Conservation (phyloP, 2,888 invertebrate species). For the Himalopsyche kuldschensis region DNA sequence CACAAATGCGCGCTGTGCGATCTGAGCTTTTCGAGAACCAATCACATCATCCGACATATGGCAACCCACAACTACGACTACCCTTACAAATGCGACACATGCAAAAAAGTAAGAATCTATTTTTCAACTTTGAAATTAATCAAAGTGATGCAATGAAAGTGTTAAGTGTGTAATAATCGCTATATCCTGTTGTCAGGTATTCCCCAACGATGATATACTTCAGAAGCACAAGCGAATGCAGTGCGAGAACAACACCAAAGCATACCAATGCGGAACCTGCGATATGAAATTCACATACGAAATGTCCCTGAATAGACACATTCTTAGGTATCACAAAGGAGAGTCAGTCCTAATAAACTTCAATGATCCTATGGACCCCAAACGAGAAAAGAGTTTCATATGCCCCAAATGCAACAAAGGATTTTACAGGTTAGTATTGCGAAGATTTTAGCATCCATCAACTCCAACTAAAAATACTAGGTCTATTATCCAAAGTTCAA, state of each 20-base stretch:
- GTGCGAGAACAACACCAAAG: conserved; percentile 42
- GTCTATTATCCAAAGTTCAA: too few relatives aligned
- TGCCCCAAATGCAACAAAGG: conserved; percentile 67
- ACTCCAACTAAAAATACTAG: too few relatives aligned
- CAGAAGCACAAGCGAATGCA: conserved; percentile 54
- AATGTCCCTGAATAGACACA: conserved; percentile 56
- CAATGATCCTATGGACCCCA: conserved; percentile 46
- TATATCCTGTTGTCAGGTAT: conserved; percentile 44
- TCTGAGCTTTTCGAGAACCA: conserved; percentile 47
- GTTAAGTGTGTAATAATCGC: too few relatives aligned
- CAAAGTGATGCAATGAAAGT: too few relatives aligned
- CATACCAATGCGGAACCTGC: conserved; percentile 50
- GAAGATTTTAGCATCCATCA: background rate
- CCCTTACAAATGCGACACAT: conserved; percentile 56
- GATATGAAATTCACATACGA: conserved; percentile 53
- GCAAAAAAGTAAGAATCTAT: conserved; percentile 51
- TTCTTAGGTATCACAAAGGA: conserved; percentile 51
- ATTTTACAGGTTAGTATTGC: conserved; percentile 57
- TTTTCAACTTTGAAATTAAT: too few relatives aligned
- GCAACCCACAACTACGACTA: conserved; percentile 55
- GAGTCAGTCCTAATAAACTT: conserved; percentile 54
- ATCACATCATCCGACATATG: conserved; percentile 49
- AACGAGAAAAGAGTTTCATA: conserved; percentile 51
- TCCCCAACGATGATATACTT: conserved; percentile 57
- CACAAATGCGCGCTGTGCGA: conserved; percentile 50